Conservation (phyloP, 2,888 invertebrate genomes). For the Perdita meconis region DNA sequence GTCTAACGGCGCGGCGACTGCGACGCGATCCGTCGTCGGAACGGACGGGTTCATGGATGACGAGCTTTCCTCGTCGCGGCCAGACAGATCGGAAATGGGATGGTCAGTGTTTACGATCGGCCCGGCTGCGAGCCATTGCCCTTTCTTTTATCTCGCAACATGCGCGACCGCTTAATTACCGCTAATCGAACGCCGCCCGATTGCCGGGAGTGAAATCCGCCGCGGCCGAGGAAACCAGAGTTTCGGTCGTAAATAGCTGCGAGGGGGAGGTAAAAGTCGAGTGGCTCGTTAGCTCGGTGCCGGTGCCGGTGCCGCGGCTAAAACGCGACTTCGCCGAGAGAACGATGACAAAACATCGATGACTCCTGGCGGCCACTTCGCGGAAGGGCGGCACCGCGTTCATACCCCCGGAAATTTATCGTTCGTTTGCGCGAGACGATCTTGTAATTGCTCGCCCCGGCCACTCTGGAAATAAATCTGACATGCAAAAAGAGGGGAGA, state of each 20-base stretch:
- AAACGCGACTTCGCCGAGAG: slow-evolving; percentile 10
- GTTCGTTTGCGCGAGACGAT: slow-evolving; percentile 5
- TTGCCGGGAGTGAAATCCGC: slow-evolving; percentile 55
- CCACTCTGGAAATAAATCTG: background rate
- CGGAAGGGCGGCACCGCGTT: background rate
- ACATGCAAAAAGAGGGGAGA: background rate
- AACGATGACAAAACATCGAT: slow-evolving; percentile 37
- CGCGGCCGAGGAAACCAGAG: slow-evolving; percentile 36
- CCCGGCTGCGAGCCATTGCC: slow-evolving; percentile 63
- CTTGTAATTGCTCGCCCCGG: slow-evolving; percentile 1
- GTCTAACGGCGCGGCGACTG: background rate
- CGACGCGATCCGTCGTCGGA: slow-evolving; percentile 18
- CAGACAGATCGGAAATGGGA: slow-evolving; percentile 54
- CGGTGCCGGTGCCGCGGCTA: slow-evolving; percentile 6
- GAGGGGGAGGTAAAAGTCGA: slow-evolving; percentile 51
- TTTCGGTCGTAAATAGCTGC: slow-evolving; percentile 49
- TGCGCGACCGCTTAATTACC: slow-evolving; percentile 65
- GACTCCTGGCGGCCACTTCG: slow-evolving; percentile 17
- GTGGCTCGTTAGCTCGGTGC: slow-evolving; percentile 51
- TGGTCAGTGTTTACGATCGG: slow-evolving; percentile 66
- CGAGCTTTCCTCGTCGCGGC: slow-evolving; percentile 39
- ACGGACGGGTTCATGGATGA: slow-evolving; percentile 21
- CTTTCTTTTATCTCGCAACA: slow-evolving; percentile 65
- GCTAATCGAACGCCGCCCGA: slow-evolving; percentile 65
- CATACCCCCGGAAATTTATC: background rate